These are phyloP conservation scores for Drosophila mayaguana DNA, from an alignment of 2,888 invertebrate genomes.

Conservation along the genomic window DNA sequence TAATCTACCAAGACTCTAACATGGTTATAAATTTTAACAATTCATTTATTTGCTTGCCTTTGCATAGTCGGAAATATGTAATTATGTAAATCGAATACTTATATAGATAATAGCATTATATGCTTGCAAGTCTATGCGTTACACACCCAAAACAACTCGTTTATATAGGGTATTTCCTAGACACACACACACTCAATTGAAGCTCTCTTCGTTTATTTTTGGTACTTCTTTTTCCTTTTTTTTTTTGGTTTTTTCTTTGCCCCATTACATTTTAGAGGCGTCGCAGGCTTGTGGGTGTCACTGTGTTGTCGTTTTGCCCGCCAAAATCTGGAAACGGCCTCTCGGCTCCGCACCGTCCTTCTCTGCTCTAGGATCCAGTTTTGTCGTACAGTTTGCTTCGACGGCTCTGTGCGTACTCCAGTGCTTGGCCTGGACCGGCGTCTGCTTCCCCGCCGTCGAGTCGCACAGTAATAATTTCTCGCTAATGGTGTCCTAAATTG, in stretches of 20 bases:
- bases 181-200: not conserved
- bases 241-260: not conserved
- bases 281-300: constrained; percentile 47
- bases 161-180: not conserved
- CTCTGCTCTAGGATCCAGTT: not conserved
- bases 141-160: no score
- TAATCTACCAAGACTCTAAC: not conserved
- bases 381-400: not conserved
- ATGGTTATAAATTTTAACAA: not conserved
- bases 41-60: not conserved
- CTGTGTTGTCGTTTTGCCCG: constrained; percentile 63
- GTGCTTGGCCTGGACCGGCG: constrained; percentile 25
- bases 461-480: constrained; percentile 78
- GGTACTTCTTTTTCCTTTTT: not conserved
- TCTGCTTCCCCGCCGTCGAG: constrained; percentile 27
- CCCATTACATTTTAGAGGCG: constrained; percentile 46
- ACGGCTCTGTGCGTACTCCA: constrained; percentile 35
- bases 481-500: constrained; percentile 82
- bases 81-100: no score
- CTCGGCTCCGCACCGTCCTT: not conserved
- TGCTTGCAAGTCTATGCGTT: not conserved
- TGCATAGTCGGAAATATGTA: no score
- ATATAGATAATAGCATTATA: no score
- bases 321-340: constrained; percentile 39
- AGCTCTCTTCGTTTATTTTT: not conserved